Evolutionary conservation across 2,113 vertebrate genomes (phyloP), one percentile per base, ranked within the genome.

Genomic region (Reinhardtius hippoglossoides): DNA sequence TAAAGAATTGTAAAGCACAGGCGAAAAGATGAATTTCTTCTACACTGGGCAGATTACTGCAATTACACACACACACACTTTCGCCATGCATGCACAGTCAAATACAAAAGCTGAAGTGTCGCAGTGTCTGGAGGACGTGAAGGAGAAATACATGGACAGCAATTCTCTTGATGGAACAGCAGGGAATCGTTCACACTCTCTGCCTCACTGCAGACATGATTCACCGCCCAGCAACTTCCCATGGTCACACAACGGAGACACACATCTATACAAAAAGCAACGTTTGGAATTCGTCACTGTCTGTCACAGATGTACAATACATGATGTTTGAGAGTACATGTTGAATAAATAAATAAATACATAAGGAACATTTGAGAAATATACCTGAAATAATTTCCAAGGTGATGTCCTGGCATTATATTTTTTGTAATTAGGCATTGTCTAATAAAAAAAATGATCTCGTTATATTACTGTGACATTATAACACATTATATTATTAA

Each of bases 141-240:
- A 21, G 44, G 50, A 56, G 12, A 72, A 75, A 74, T 26, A 80
- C 26, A 59, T 3, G 26, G 66, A 63, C 61, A 67, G 2, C 48
- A 76, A 64, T 59, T 79, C 74, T 67, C 35, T 26, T 54, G 46
- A 80, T 73, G 65, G 73, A 82, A 70, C 74, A 78, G 67, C 78
- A 71, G 58, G 37, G 13, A 20, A 67, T 63, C 27, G 35, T 80
- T 65, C 52, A 1, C 0, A 46, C 13, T 65, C 3, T 10, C 15
- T 31, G 6, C 59, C 9, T 68, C 40, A 60, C 37, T 21, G 46
- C 46, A 50, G 46, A 50, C 16, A 50, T 21, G 42, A 71, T 31
- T 78, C 60, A 71, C 21, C 35, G 52, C 23, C 8, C 14, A 42
- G 58, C 54, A 13, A 62, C 71, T 71, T 71, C 37, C 31, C 7